phyloP scores from a whole-genome alignment of 92 coral and sea anemone genomes.

The Palythoa grandis region DNA sequence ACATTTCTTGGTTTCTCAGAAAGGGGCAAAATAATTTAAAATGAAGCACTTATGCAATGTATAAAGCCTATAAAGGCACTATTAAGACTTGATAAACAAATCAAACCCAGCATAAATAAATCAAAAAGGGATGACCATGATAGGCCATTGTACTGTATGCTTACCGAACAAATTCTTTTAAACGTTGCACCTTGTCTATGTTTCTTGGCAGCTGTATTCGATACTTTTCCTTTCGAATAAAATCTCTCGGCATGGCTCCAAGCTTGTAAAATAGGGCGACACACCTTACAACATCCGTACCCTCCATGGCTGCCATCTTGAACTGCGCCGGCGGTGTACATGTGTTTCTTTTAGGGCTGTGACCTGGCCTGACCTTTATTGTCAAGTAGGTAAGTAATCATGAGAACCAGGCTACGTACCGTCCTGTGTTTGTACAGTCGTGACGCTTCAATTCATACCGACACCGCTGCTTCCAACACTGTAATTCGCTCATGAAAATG shows the following conservation, averaged over 20 bases:
- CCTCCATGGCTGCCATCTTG: conserved; percentile 37
- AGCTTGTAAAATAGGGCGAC: conserved; percentile 36
- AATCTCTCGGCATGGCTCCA: conserved; percentile 15
- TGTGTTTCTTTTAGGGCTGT: not conserved
- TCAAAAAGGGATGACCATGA: conserved; percentile 6
- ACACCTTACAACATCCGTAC: conserved; percentile 31
- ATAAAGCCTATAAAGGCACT: conserved; percentile 9
- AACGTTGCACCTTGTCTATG: conserved; percentile 25
- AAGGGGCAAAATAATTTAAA: conserved; percentile 6
- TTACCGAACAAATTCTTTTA: conserved; percentile 17
- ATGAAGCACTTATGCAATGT: conserved; percentile 6
- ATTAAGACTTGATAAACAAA: conserved; percentile 16
- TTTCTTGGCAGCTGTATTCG: conserved; percentile 24
- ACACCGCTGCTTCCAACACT: conserved; percentile 21
- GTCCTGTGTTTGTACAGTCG: conserved; percentile 7
- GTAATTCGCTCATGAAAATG: conserved; percentile 20
- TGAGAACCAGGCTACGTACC: conserved; percentile 30
- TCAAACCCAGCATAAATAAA: conserved; percentile 9
- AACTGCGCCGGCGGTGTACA: conserved; percentile 16
- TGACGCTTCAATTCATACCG: conserved; percentile 25
- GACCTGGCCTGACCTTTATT: not conserved
- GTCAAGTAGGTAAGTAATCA: conserved; percentile 18
- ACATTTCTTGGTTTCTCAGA: not conserved
- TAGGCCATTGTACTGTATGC: conserved; percentile 10
- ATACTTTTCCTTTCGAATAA: conserved; percentile 20